Evolutionary conservation across 2,113 vertebrate species (phyloP).

Genomic region (Ceyx cyanopectus): DNA sequence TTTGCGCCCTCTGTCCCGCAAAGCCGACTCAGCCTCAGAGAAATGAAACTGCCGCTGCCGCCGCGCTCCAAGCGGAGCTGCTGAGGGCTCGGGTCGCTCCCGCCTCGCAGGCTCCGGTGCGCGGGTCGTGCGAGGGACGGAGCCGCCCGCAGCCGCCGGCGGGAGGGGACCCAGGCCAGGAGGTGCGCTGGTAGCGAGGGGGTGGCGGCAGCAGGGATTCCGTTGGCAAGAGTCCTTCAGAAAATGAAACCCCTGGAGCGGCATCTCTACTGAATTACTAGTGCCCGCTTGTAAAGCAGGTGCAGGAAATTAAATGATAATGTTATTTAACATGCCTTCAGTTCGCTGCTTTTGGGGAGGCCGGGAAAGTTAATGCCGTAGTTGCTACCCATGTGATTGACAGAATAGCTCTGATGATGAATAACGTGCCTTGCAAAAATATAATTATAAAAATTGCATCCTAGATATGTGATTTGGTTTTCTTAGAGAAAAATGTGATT

Average conservation of each 20-base stretch:
- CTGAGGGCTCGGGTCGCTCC: background rate
- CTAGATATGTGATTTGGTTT: background rate
- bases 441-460: background rate
- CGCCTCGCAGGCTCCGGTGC: background rate
- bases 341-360: background rate
- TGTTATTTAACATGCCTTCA: background rate
- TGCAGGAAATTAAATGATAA: conserved; percentile 28
- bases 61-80: accelerated
- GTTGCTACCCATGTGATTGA: background rate
- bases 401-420: background rate
- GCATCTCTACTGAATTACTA: background rate
- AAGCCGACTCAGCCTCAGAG: accelerated
- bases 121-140: background rate
- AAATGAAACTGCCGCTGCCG: accelerated
- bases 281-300: conserved; percentile 11
- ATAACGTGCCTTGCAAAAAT: background rate
- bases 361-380: conserved; percentile 42
- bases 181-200: background rate
- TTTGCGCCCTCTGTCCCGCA: background rate
- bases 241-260: background rate
- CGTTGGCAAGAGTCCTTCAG: background rate
- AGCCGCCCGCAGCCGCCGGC: background rate
- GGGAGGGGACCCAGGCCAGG: background rate
- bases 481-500: background rate
- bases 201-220: accelerated